phyloP scores from a whole-genome alignment of 2,797 vertebrate genomes.

The Protosalanx chinensis region DNA sequence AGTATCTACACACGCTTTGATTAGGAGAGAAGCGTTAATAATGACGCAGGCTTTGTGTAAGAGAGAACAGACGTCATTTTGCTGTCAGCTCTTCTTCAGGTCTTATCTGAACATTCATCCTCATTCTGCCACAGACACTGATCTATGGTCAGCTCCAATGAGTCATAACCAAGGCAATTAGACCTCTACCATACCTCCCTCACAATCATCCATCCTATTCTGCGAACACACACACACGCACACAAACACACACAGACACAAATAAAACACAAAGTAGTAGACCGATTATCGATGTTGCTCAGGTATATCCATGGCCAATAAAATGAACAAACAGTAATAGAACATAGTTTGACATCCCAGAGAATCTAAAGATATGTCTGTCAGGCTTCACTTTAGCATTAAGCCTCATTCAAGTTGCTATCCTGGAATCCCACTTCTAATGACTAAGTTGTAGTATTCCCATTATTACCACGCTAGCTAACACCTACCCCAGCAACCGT shows the following conservation, averaged over 20 bases:
- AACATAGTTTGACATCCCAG: too few species aligned
- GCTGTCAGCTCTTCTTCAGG: neutral
- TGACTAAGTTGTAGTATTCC: too few species aligned
- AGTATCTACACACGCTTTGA: neutral
- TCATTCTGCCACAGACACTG: neutral
- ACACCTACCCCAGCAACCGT: conserved; percentile 26
- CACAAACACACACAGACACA: neutral
- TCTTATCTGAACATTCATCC: neutral
- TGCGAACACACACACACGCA: conserved; percentile 2
- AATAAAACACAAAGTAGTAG: neutral
- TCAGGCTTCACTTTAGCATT: too few species aligned
- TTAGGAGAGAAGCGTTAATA: neutral
- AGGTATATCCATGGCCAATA: neutral
- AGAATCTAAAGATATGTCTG: too few species aligned
- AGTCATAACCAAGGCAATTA: conserved; percentile 8
- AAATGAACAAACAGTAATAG: neutral
- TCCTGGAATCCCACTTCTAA: neutral
- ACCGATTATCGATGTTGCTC: too few species aligned
- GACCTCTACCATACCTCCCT: neutral
- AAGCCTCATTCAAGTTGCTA: too few species aligned
- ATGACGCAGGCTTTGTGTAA: neutral
- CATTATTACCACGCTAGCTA: neutral
- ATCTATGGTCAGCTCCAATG: neutral
- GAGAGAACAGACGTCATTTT: conserved; percentile 2
- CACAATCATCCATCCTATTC: neutral